Base-by-base conservation (phyloP, 2,797 vertebrate species). In the Danio albolineatus region DNA sequence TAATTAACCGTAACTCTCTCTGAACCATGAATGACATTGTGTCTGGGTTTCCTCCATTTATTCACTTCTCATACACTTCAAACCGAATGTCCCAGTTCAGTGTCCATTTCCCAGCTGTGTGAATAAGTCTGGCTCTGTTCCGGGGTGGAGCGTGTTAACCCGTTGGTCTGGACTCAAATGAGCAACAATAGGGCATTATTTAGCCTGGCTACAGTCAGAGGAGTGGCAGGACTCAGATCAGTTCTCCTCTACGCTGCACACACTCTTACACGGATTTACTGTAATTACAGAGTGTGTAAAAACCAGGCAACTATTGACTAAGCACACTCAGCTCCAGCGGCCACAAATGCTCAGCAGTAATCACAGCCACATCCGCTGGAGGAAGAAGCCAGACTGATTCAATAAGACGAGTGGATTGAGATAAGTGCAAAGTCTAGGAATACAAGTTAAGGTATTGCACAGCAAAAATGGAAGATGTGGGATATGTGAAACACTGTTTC, bases 261-360 rank as follows among this genome's bases (percentile, higher is more conserved):
- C 59, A 74, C 62, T 61, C 57, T 17, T 64, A 51, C 21, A 53
- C 28, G 49, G 77, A 80, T 86, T 83, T 60, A 70, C 76, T 86
- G 80, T 85, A 83, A 86, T 86, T 84, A 86, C 73, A 83, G 82
- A 67, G 65, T 43, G 73, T 54, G 38, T 72, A 82, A 75, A 84
- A 85, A 80, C 76, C 83, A 48, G 48, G 21, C 71, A 10, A 21
- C 41, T 75, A 72, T 83, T 78, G 82, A 85, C 79, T 82, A 75
- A 77, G 79, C 76, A 67, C 44, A 53, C 76, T 69, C 17, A 4
- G 44, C 62, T 73, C 46, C 19, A 48, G 71, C 59, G 43, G 70
- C 72, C 66, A 61, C 57, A 56, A 76, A 75, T 13, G 21, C 79
- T 73, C 28, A 44, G 49, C 73, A 65, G 14, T 76, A 82, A 77